These are phyloP conservation scores for Orbicella faveolata DNA, from an alignment of 64 coral and sea anemone genomes.

Conservation along the genomic window DNA sequence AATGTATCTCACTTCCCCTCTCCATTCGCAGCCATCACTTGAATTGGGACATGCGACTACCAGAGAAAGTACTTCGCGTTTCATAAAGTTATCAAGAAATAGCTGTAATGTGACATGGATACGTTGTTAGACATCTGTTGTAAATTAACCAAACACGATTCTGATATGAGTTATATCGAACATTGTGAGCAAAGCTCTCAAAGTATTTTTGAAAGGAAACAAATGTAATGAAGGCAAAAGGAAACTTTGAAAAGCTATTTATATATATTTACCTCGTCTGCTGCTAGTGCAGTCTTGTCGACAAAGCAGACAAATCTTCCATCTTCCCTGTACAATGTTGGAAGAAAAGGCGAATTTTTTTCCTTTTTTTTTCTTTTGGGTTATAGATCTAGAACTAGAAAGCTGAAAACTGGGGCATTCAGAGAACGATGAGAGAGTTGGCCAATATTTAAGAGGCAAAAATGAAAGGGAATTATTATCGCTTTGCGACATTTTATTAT, in stretches of 20 bases:
- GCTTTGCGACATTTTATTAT: no score
- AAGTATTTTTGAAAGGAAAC: no score
- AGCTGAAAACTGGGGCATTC: no score
- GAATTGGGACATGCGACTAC: not conserved
- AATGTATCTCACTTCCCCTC: slow-evolving; percentile 25
- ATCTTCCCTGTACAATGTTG: not conserved
- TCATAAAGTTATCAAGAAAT: slow-evolving; percentile 36
- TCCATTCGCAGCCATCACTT: slow-evolving; percentile 1
- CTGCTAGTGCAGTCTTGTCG: slow-evolving; percentile 1
- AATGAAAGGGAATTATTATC: no score
- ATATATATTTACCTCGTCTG: not conserved
- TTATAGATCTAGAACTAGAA: no score
- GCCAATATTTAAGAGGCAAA: no score
- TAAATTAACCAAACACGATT: no score
- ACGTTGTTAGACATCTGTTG: not conserved
- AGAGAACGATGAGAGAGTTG: no score
- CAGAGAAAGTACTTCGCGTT: slow-evolving; percentile 13
- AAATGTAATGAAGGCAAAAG: no score
- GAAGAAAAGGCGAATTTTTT: not conserved
- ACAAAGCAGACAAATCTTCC: slow-evolving; percentile 14
- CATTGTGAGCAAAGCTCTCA: no score
- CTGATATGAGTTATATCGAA: no score
- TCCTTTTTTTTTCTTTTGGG: no score
- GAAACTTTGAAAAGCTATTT: not conserved
- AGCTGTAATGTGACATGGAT: not conserved